Percentiles rank a stretch among this genome's conserved stretches.
Conservation (phyloP, 2,888 invertebrate genomes). For the Balanococcus diminutus region DNA sequence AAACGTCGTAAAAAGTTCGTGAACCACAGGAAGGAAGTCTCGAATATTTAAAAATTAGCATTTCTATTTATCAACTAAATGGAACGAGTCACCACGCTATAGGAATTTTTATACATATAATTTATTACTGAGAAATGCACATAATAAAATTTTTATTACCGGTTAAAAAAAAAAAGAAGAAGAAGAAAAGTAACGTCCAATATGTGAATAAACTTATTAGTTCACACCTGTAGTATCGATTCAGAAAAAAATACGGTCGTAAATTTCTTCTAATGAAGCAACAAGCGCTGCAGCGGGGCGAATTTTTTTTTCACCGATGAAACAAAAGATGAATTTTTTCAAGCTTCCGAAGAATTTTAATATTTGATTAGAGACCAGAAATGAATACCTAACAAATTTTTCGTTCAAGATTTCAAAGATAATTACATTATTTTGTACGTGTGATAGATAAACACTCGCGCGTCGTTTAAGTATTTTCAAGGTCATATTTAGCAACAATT, state of each 20-base stretch:
- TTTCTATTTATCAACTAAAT: slow-evolving; percentile 30
- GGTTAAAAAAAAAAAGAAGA: not conserved
- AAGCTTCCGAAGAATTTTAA: slow-evolving; percentile 29
- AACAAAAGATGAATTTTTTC: not conserved
- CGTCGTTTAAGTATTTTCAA: not conserved
- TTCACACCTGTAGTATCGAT: not conserved
- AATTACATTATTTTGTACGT: slow-evolving; percentile 17
- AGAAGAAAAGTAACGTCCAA: not conserved
- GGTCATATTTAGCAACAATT: slow-evolving; percentile 5
- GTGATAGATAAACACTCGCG: not conserved
- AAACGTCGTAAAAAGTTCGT: not conserved
- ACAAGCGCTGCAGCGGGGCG: too few relatives aligned
- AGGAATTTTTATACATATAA: slow-evolving; percentile 23
- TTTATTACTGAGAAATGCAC: slow-evolving; percentile 38
- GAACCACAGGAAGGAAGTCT: slow-evolving; percentile 40
- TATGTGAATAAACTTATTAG: slow-evolving; percentile 34
- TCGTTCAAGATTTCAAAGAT: not conserved
- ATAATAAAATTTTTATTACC: slow-evolving; percentile 29
- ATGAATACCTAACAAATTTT: not conserved
- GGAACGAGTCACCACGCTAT: not conserved
- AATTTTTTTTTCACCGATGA: not conserved
- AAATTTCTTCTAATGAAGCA: not conserved
- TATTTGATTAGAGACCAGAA: not conserved
- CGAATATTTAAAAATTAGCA: slow-evolving; percentile 40
- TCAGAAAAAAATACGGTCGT: not conserved